Percentiles rank a stretch among this genome's conserved stretches.
phyloP scores from a whole-genome alignment of 2,888 invertebrate genomes.

The Hydrotaea diabolus region DNA sequence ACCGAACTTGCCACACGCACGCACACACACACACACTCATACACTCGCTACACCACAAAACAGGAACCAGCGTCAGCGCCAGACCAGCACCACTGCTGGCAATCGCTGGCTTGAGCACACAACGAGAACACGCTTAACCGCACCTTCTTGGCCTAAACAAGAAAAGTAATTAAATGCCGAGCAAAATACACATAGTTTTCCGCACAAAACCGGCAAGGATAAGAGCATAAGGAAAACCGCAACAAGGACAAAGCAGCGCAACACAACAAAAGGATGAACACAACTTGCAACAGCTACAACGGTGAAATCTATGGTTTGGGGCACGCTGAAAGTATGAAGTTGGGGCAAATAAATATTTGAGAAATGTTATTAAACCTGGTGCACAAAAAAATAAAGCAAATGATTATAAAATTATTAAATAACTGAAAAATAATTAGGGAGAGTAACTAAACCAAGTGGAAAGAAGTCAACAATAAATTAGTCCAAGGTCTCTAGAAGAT shows the following conservation, averaged over 20 bases:
- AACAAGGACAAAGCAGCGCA: neutral
- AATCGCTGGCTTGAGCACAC: neutral
- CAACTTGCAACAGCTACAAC: neutral
- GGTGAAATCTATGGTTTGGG: neutral
- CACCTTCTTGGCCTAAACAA: slow-evolving; percentile 63
- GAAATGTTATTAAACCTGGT: neutral
- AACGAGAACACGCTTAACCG: slow-evolving; percentile 49
- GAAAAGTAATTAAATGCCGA: slow-evolving; percentile 66
- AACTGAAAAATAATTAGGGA: neutral
- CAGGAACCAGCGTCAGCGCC: neutral
- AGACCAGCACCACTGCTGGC: neutral
- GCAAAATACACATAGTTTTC: slow-evolving; percentile 26
- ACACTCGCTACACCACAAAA: slow-evolving; percentile 14
- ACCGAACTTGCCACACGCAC: neutral
- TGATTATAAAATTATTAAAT: slow-evolving; percentile 1
- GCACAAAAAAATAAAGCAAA: neutral
- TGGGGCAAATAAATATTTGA: neutral
- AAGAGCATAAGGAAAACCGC: slow-evolving; percentile 4
- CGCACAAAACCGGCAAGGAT: neutral
- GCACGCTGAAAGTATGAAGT: neutral
- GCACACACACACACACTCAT: neutral
- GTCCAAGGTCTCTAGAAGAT: too few species aligned
- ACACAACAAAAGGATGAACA: neutral
- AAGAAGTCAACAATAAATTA: too few species aligned
- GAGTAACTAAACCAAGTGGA: neutral